Conservation (phyloP, 2,113 vertebrate genomes). For the Catharus minimus region DNA sequence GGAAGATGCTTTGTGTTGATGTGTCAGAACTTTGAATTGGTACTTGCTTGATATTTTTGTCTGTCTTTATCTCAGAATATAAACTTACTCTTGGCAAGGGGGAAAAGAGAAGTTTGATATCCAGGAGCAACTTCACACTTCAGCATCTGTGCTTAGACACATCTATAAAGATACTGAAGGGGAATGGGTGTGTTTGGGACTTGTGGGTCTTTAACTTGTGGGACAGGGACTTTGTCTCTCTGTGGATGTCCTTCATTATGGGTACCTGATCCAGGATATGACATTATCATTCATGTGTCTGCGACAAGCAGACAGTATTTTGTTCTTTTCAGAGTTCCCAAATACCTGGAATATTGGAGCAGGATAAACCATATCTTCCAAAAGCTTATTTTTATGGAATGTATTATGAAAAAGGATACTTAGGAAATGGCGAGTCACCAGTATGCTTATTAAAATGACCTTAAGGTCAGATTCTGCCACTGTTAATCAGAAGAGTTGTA, state of each 20-base stretch:
- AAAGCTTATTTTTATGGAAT: conserved; percentile 45
- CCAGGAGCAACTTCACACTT: background rate
- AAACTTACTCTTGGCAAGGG: background rate
- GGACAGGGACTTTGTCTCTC: background rate
- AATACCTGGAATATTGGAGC: background rate
- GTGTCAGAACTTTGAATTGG: background rate
- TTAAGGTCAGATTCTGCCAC: conserved; percentile 57
- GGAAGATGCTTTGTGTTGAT: background rate
- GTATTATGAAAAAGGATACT: conserved; percentile 8
- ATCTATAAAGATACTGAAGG: background rate
- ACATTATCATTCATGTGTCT: background rate
- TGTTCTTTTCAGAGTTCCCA: background rate
- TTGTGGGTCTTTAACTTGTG: background rate
- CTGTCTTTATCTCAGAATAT: background rate
- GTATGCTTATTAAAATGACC: conserved; percentile 62
- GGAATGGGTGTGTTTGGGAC: background rate
- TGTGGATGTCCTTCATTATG: background rate
- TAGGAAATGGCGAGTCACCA: conserved; percentile 37
- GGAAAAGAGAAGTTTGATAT: background rate
- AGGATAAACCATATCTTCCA: conserved; percentile 1
- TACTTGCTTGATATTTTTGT: background rate
- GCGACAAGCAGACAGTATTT: background rate
- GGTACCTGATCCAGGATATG: background rate
- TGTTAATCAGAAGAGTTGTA: conserved; percentile 54
- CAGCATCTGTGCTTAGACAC: background rate